Base-by-base conservation (phyloP, 2,888 invertebrate species). In the Zhengitettix transpicula region DNA sequence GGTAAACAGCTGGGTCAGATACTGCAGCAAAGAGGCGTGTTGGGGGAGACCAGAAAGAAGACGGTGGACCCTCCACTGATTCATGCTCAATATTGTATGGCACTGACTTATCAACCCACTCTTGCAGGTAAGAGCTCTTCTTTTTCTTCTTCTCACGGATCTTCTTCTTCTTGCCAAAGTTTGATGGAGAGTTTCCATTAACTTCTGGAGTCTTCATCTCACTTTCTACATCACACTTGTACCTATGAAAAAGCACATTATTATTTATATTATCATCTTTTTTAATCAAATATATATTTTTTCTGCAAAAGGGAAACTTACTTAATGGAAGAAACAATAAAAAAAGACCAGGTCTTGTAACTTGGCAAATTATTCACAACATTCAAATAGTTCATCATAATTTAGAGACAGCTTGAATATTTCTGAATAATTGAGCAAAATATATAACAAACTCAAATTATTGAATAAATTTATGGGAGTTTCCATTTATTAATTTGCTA, bases 101-200 rank as follows among this genome's bases (percentile, higher is more conserved):
- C 42, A 55, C 28, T 17, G 75, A 74, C 68, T 76, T 78, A 64
- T 78, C 78, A 47, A 78, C 67, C 77, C 78, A 78, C 70, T 77
- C 78, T 42, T 76, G 73, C 57, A 78, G 68, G 65, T 75, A 77
- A 44, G 75, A 73, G 60, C 73, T 72, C 67, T 73, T 74, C 65
- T 71, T 70, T 67, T 73, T 74, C 65, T 71, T 70, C 63, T 70
- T 69, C 54, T 68, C 69, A 41, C 70, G 69, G 61, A 71, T 71
- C 65, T 73, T 73, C 67, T 72, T 73, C n/a, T 73, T 70, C 67
- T 71, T 73, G 28, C 70, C 70, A 41, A 71, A 68, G 67, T 68
- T 47, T 47, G 47, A 70, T 65, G 72, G 71, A 17, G 71, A 71
- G 67, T 72, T 73, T 65, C 71, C 71, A 67, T 73, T 74, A 60